Evolutionary conservation across 1,140 invertebrate genomes (phyloP).

Genomic region (Neodiprion virginianus): DNA sequence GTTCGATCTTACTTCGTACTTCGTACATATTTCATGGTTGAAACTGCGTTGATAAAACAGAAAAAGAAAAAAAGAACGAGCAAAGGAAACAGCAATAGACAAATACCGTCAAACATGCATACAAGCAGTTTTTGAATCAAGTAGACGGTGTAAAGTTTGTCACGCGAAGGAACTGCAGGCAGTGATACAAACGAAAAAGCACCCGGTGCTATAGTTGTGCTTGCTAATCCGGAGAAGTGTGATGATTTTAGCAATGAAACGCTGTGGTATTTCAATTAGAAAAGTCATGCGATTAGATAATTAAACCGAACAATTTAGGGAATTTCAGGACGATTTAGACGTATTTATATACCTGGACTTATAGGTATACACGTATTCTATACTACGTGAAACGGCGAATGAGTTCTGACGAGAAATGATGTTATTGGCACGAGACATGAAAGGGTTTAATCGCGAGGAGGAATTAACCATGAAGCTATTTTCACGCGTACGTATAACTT

Average conservation of each 20-base stretch:
- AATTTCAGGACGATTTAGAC: neutral
- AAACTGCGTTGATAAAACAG: too few relatives aligned
- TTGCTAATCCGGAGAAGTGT: neutral
- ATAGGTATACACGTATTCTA: neutral
- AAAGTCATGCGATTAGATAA: neutral
- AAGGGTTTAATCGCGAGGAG: neutral
- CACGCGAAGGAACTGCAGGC: neutral
- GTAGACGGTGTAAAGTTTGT: neutral
- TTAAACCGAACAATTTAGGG: slow-evolving; percentile 4
- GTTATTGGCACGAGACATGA: slow-evolving; percentile 1
- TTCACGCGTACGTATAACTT: neutral
- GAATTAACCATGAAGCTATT: neutral
- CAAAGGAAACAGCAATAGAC: too few relatives aligned
- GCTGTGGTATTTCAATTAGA: neutral
- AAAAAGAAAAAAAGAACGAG: too few relatives aligned
- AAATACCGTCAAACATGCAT: too few relatives aligned
- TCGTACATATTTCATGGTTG: too few relatives aligned
- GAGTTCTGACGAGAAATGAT: neutral
- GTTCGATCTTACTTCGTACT: too few relatives aligned
- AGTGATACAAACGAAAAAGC: neutral
- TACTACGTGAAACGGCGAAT: neutral
- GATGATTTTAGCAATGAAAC: neutral
- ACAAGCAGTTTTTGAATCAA: neutral
- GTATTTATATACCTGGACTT: too few relatives aligned
- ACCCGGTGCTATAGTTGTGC: neutral